phyloP scores from a whole-genome alignment of 1,140 invertebrate species.

The Tribolium madens region DNA sequence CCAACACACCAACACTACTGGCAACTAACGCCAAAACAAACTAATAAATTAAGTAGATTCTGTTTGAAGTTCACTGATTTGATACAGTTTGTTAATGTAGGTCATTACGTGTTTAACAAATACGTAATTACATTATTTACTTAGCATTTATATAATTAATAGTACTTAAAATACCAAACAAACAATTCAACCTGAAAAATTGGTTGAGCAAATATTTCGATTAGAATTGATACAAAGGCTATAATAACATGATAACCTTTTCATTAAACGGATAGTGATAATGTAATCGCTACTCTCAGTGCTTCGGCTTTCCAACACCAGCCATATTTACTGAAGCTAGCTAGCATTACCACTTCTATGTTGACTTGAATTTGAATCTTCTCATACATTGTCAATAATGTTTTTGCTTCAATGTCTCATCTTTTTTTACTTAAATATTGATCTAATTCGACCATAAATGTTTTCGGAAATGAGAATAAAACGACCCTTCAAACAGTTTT shows the following conservation, averaged over 20 bases:
- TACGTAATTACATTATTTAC: not conserved
- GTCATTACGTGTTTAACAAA: not conserved
- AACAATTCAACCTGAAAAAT: not conserved
- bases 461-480: slow-evolving; percentile 30
- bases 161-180: not conserved
- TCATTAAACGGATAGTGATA: not conserved
- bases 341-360: not conserved
- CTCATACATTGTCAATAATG: not conserved
- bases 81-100: not conserved
- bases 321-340: not conserved
- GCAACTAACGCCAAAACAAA: not conserved
- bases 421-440: not conserved
- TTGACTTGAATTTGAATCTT: not conserved
- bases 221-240: not conserved
- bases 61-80: not conserved
- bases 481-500: slow-evolving; percentile 27
- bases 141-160: not conserved
- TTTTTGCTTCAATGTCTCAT: not conserved
- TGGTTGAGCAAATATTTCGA: slow-evolving; percentile 9
- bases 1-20: no score
- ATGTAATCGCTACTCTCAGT: slow-evolving; percentile 5
- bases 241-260: slow-evolving; percentile 18
- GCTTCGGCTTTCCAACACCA: slow-evolving; percentile 18
- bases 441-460: slow-evolving; percentile 30
- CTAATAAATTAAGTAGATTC: not conserved